A percentile compares a stretch with the other conserved stretches of the same genome.
Evolutionary conservation across 2,797 vertebrate species (phyloP).

Genomic region (Gambelia wislizenii): DNA sequence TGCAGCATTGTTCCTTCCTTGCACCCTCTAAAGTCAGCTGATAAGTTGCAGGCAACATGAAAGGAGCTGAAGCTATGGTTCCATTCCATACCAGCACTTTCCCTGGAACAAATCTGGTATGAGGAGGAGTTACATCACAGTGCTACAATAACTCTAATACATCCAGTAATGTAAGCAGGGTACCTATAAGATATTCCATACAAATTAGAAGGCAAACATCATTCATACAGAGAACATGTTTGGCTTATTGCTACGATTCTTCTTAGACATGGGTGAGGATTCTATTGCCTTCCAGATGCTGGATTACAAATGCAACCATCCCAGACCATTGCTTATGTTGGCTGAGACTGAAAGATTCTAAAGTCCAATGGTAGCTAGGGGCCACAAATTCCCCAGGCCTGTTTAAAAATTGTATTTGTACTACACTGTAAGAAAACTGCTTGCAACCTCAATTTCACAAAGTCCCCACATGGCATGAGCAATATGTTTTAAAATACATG

Average conservation of each 20-base stretch:
- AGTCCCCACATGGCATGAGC: neutral
- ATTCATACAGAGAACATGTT: constrained; percentile 16
- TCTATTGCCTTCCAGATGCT: too few species aligned
- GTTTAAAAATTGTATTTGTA: too few species aligned
- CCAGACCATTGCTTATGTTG: neutral
- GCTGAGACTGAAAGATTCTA: neutral
- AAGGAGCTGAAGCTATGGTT: neutral
- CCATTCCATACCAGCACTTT: neutral
- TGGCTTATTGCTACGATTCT: neutral
- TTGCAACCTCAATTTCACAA: neutral
- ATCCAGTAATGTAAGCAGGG: neutral
- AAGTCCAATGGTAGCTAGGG: too few species aligned
- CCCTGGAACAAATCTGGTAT: neutral
- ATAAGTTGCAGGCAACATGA: neutral
- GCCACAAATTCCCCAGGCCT: too few species aligned
- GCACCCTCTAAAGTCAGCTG: neutral
- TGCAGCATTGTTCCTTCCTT: neutral
- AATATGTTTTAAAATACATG: too few species aligned
- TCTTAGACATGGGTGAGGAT: neutral
- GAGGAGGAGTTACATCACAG: too few species aligned
- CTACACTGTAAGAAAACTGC: too few species aligned
- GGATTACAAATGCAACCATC: too few species aligned
- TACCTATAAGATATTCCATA: neutral
- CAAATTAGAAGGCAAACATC: neutral
- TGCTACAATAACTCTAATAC: neutral